phyloP scores from a whole-genome alignment of 2,888 invertebrate species.

The Acleris holmiana region DNA sequence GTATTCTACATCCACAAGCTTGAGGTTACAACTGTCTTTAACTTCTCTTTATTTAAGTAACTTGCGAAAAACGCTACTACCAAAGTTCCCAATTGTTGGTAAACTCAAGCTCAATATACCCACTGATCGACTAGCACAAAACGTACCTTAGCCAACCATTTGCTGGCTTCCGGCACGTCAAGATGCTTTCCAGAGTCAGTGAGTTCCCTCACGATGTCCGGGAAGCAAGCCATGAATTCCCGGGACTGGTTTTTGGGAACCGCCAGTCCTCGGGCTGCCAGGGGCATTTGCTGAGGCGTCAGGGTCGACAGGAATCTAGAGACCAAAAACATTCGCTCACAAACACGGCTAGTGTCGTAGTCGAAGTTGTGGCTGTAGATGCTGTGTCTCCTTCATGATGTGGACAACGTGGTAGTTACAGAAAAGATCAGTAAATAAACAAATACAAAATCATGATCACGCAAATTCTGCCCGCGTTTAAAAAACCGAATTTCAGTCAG shows the following conservation, averaged over 20 bases:
- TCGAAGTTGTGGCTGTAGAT: conserved; percentile 32
- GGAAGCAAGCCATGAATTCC: conserved; percentile 95
- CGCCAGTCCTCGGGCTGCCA: conserved; percentile 85
- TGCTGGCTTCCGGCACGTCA: conserved; percentile 91
- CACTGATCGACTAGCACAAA: conserved; percentile 43
- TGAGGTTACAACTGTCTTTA: background rate
- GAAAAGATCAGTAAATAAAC: background rate
- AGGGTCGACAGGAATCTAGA: conserved; percentile 85
- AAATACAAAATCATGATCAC: background rate
- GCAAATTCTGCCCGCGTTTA: too few relatives aligned
- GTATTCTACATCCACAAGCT: background rate
- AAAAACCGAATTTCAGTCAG: background rate
- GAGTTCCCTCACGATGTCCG: conserved; percentile 93
- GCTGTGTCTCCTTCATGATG: conserved; percentile 16
- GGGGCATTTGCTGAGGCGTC: conserved; percentile 85
- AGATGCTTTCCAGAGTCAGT: conserved; percentile 90
- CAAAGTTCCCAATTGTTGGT: background rate
- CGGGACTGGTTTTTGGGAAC: conserved; percentile 92
- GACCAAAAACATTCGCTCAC: conserved; percentile 51
- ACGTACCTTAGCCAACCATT: conserved; percentile 91
- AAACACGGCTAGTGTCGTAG: conserved; percentile 35
- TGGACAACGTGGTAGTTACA: conserved; percentile 2
- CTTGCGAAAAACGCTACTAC: background rate
- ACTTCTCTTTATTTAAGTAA: background rate
- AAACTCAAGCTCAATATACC: conserved; percentile 15